Evolutionary conservation across 2,888 invertebrate genomes (phyloP).

Genomic region (Lymantria dispar): DNA sequence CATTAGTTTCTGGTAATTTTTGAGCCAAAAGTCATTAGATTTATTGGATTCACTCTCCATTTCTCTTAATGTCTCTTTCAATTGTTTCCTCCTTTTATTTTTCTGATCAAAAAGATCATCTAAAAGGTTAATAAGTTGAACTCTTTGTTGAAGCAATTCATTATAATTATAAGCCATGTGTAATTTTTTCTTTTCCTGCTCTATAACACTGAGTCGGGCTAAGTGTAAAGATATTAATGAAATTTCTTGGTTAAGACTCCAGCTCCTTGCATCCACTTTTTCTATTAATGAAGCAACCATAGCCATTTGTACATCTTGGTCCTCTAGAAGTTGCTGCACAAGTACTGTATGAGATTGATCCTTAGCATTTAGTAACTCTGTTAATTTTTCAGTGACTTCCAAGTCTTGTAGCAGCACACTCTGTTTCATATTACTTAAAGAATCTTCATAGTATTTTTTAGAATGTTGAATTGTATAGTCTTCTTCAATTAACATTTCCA

Average conservation of each 20-base stretch:
- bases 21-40: slow-evolving; percentile 86
- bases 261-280: slow-evolving; percentile 87
- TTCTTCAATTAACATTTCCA: slow-evolving; percentile 86
- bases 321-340: slow-evolving; percentile 84
- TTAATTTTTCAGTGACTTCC: slow-evolving; percentile 83
- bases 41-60: slow-evolving; percentile 84
- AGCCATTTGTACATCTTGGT: slow-evolving; percentile 87
- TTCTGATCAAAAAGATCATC: slow-evolving; percentile 87
- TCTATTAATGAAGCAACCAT: slow-evolving; percentile 88
- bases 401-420: slow-evolving; percentile 82
- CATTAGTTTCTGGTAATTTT: slow-evolving; percentile 91
- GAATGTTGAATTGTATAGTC: slow-evolving; percentile 83
- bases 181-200: slow-evolving; percentile 87
- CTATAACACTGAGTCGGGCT: slow-evolving; percentile 86
- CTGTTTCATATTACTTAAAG: slow-evolving; percentile 85
- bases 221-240: slow-evolving; percentile 87
- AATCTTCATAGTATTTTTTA: slow-evolving; percentile 84
- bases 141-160: slow-evolving; percentile 86
- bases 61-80: slow-evolving; percentile 85
- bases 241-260: slow-evolving; percentile 90
- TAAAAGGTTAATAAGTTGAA: slow-evolving; percentile 85
- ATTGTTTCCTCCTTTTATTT: slow-evolving; percentile 84
- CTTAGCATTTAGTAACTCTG: slow-evolving; percentile 83
- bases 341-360: slow-evolving; percentile 83
- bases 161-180: slow-evolving; percentile 86